Conservation (phyloP, 2,113 vertebrate genomes). For the Rhynchopsitta pachyrhyncha region DNA sequence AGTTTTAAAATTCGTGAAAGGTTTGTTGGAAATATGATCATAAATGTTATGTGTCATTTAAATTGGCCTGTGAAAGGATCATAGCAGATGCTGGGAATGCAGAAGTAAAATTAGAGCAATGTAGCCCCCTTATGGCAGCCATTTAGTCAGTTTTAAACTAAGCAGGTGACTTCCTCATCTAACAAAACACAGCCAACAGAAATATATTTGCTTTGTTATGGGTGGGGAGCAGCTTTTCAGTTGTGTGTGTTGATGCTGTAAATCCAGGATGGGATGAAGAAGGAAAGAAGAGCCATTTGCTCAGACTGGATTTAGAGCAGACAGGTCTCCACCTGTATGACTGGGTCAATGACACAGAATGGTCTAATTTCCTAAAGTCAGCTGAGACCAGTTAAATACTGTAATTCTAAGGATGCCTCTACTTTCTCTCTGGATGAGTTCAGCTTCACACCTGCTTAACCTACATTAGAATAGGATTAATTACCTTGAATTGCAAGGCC, state of each 20-base stretch:
- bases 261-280: not conserved
- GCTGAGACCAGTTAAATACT: constrained; percentile 63
- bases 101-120: not conserved
- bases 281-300: not conserved
- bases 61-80: not conserved
- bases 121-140: not conserved
- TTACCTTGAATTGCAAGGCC: constrained; percentile 67
- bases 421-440: constrained; percentile 57
- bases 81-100: not conserved
- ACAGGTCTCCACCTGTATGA: constrained; percentile 9
- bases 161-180: not conserved
- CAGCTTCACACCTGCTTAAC: constrained; percentile 79
- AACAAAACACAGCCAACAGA: not conserved
- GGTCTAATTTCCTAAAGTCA: constrained; percentile 44
- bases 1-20: not conserved
- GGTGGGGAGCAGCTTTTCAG: not conserved
- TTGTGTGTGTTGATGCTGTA: not conserved
- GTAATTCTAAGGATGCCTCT: constrained; percentile 44
- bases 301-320: constrained; percentile 32
- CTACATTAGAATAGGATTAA: constrained; percentile 83
- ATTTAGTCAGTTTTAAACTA: not conserved
- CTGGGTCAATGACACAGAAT: constrained; percentile 38
- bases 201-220: not conserved
- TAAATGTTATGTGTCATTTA: not conserved
- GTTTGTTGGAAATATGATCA: not conserved